Conservation (phyloP, 1,140 invertebrate genomes). For the Trachymyrmex septentrionalis region DNA sequence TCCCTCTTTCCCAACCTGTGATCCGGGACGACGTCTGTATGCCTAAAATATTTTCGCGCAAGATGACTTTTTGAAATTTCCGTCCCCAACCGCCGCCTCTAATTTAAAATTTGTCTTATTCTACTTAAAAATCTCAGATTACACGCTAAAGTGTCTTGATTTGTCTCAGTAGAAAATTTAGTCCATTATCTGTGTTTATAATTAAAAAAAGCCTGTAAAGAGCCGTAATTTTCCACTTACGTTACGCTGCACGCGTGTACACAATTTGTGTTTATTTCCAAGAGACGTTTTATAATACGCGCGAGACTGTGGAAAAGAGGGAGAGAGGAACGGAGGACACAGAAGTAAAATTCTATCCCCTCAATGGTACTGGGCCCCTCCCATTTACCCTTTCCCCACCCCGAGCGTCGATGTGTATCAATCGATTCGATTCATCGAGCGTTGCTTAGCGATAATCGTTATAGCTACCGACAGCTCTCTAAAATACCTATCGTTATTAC, state of each 20-base stretch:
- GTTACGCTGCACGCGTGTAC: background rate
- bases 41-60: slow-evolving; percentile 7
- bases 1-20: background rate
- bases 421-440: slow-evolving; percentile 57
- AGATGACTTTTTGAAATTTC: background rate
- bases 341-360: slow-evolving; percentile 23
- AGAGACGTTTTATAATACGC: slow-evolving; percentile 10
- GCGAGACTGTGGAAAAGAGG: slow-evolving; percentile 8
- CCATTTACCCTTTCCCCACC: background rate
- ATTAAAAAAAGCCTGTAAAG: background rate
- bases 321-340: slow-evolving; percentile 37
- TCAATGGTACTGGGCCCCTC: slow-evolving; percentile 19
- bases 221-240: background rate
- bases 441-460: slow-evolving; percentile 78
- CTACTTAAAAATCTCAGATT: slow-evolving; percentile 4
- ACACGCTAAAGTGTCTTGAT: background rate
- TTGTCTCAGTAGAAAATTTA: background rate
- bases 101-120: slow-evolving; percentile 1
- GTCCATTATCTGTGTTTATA: background rate
- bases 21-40: background rate
- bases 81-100: background rate
- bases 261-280: background rate
- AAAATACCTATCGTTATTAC: slow-evolving; percentile 71
- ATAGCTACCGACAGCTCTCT: slow-evolving; percentile 79
- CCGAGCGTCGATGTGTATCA: slow-evolving; percentile 49